phyloP scores from a whole-genome alignment of 2,113 vertebrate species.

The Cheirogaleus medius region DNA sequence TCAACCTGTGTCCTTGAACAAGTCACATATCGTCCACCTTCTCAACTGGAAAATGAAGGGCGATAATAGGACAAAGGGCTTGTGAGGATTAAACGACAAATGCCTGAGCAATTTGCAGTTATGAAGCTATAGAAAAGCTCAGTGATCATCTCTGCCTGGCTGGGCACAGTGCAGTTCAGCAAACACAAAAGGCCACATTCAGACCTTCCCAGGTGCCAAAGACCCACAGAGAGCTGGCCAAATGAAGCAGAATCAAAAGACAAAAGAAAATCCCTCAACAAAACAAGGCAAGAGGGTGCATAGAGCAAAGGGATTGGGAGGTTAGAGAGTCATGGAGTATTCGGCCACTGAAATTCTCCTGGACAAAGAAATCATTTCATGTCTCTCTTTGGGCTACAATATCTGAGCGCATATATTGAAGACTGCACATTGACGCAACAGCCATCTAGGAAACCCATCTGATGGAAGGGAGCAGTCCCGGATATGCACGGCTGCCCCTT shows the following conservation, averaged over 20 bases:
- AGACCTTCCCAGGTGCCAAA: conserved; percentile 48
- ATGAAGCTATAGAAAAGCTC: conserved; percentile 20
- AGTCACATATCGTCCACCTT: not conserved
- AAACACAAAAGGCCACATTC: conserved; percentile 62
- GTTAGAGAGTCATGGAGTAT: not conserved
- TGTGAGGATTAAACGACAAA: conserved; percentile 19
- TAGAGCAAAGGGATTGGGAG: not conserved
- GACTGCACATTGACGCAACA: not conserved
- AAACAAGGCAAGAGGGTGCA: conserved; percentile 32
- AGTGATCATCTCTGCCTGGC: conserved; percentile 51
- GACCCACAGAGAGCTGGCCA: conserved; percentile 12
- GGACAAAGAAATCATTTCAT: conserved; percentile 43
- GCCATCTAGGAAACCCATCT: not conserved
- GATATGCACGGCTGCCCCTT: too few species aligned
- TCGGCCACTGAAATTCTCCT: not conserved
- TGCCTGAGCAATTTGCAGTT: conserved; percentile 48
- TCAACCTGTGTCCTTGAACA: not conserved
- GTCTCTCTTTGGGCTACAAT: not conserved
- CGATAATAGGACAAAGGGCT: conserved; percentile 7
- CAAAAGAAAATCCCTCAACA: conserved; percentile 69
- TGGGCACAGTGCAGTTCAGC: conserved; percentile 33
- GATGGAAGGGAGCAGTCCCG: not conserved
- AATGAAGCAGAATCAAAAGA: conserved; percentile 58
- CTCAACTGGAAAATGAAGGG: conserved; percentile 55
- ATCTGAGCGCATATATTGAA: not conserved